Conservation (phyloP, 2,113 vertebrate species). For the Gymnorhina tibicen region DNA sequence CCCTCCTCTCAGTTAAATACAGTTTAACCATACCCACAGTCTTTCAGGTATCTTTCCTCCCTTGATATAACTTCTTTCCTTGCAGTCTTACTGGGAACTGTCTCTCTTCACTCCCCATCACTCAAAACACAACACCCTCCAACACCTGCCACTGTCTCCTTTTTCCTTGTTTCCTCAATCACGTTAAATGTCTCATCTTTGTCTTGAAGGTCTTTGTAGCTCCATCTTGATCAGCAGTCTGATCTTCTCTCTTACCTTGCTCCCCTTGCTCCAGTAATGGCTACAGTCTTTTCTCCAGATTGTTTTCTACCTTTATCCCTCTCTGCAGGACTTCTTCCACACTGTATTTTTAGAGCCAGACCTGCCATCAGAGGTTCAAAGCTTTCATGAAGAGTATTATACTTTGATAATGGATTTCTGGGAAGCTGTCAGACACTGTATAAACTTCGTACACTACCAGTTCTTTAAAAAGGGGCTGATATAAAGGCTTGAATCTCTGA, state of each 20-base stretch:
- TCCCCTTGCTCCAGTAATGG: background rate
- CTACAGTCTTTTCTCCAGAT: background rate
- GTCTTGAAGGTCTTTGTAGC: background rate
- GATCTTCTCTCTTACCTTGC: background rate
- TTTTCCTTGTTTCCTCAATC: background rate
- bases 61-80: background rate
- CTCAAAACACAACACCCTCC: background rate
- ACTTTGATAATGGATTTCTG: background rate
- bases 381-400: background rate
- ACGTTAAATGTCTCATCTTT: background rate
- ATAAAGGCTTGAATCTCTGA: background rate
- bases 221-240: background rate
- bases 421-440: background rate
- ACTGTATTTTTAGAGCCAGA: background rate
- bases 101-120: background rate
- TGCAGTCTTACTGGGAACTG: background rate
- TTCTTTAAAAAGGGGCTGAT: background rate
- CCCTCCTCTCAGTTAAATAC: background rate
- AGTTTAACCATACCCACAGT: background rate
- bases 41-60: background rate
- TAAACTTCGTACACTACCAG: background rate
- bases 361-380: background rate
- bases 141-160: background rate
- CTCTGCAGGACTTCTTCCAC: background rate
- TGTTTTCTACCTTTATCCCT: background rate